Evolutionary conservation across 2,888 invertebrate species (phyloP).

Genomic region (Hololepta plana): DNA sequence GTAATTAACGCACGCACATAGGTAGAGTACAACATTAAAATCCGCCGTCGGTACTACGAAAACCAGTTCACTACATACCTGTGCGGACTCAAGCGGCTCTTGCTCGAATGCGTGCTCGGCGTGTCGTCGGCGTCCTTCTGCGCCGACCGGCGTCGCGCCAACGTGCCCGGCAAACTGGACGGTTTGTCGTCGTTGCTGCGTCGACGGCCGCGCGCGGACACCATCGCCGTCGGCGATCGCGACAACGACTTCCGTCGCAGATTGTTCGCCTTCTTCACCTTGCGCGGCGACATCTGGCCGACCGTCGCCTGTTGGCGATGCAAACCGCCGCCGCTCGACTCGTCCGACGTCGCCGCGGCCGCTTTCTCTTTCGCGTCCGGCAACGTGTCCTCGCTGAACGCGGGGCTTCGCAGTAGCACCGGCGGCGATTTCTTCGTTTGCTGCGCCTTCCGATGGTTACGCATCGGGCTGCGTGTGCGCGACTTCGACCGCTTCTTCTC

Average conservation of each 20-base stretch:
- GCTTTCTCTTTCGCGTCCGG: slow-evolving; percentile 12
- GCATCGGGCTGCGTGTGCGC: slow-evolving; percentile 25
- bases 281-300: slow-evolving; percentile 32
- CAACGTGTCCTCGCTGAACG: slow-evolving; percentile 6
- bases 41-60: not conserved
- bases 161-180: slow-evolving; percentile 28
- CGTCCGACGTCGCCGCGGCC: slow-evolving; percentile 24
- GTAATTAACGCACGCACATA: not conserved
- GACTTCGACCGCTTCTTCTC: slow-evolving; percentile 24
- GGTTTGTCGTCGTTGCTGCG: slow-evolving; percentile 21
- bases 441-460: slow-evolving; percentile 19
- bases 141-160: slow-evolving; percentile 42
- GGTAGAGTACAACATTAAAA: not conserved
- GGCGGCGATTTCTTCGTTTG: slow-evolving; percentile 16
- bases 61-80: no score
- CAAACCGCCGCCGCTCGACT: slow-evolving; percentile 26
- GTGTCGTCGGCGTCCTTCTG: slow-evolving; percentile 23
- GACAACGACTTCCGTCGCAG: slow-evolving; percentile 45
- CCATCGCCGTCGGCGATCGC: slow-evolving; percentile 36
- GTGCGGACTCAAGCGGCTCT: slow-evolving; percentile 19
- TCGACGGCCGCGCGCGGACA: slow-evolving; percentile 17
- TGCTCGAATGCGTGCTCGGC: slow-evolving; percentile 8
- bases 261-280: slow-evolving; percentile 42
- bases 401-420: slow-evolving; percentile 20
- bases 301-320: slow-evolving; percentile 10